Base-by-base conservation (phyloP, 1,140 invertebrate genomes). In the Zaprionus vittiger region DNA sequence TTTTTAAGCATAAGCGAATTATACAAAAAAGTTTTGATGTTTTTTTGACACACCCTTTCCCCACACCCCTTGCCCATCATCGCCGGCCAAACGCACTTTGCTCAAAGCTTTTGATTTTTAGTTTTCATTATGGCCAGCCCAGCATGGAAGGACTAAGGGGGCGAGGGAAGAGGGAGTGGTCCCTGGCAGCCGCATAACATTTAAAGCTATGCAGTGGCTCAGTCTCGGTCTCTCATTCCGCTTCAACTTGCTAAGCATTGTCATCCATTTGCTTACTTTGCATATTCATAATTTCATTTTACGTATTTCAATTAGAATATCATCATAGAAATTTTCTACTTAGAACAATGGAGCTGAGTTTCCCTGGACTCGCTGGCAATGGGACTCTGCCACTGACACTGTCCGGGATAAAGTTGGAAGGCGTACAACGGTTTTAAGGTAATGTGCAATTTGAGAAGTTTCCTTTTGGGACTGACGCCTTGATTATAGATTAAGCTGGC, bases 241-340 rank as follows among this genome's bases (percentile, higher is more conserved):
- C 56, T 71, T 68, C 81, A 76, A 90, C 65, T 83, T 90, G 82
- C 85, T 85, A 72, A 90, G 85, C 85, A 90, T 90, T 90, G 85
- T 90, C 85, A 90, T 85, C 85, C 85, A 90, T 91, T 90, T 90
- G 85, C 85, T 90, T 90, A 90, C 85, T 90, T 90, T 90, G 85
- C 85, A 90, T 90, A 90, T 90, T 90, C 85, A 90, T 90, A 90
- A 90, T 90, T 90, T 90, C 83, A 80, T 90, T 90, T 90, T 90
- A 90, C 86, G 85, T 90, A 85, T 90, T 90, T 91, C 85, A 90
- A 90, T 90, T 90, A 90, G 85, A 90, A 90, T 90, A 82, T 89
- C 85, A 89, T 90, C 85, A 79, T 63, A 72, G 81, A 79, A 79
- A 81, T 79, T 68, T 60, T 83, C 65, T 71, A 73, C 59, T 81